These are phyloP conservation scores for Synanthedon vespiformis DNA, from an alignment of 2,888 invertebrate species.

Conservation along the genomic window DNA sequence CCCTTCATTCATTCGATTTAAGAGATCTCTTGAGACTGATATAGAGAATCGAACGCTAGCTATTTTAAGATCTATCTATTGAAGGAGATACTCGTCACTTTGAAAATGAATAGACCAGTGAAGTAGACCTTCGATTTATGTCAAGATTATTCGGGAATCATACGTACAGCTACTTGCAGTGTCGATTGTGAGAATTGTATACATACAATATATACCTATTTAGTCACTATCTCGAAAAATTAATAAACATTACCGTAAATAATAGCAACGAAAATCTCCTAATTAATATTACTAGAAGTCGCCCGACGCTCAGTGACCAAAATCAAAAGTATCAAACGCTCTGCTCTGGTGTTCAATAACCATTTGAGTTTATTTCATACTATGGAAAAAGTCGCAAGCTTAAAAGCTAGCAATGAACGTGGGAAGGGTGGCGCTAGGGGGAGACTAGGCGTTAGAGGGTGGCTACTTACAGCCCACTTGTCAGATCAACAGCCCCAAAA, in stretches of 20 bases:
- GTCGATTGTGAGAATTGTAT: no score
- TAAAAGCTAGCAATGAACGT: constrained; percentile 10
- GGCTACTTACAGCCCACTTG: constrained; percentile 28
- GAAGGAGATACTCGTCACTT: neutral
- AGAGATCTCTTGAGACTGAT: constrained; percentile 17
- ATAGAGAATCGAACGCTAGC: neutral
- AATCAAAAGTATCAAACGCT: neutral
- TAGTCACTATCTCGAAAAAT: no score
- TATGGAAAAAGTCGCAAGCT: constrained; percentile 50
- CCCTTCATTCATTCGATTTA: constrained; percentile 20
- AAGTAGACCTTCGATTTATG: no score
- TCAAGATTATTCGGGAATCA: no score
- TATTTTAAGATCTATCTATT: neutral
- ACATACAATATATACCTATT: no score
- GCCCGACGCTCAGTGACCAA: no score
- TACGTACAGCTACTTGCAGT: no score
- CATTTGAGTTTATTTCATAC: constrained; percentile 41
- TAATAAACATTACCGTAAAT: no score
- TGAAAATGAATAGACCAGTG: no score
- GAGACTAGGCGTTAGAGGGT: constrained; percentile 9
- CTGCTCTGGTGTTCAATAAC: constrained; percentile 24
- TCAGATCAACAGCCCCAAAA: constrained; percentile 61
- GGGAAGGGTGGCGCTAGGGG: constrained; percentile 25
- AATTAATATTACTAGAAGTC: no score
- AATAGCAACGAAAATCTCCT: no score